Evolutionary conservation across 2,888 invertebrate species (phyloP).

Genomic region (Mactromeris polynyma): DNA sequence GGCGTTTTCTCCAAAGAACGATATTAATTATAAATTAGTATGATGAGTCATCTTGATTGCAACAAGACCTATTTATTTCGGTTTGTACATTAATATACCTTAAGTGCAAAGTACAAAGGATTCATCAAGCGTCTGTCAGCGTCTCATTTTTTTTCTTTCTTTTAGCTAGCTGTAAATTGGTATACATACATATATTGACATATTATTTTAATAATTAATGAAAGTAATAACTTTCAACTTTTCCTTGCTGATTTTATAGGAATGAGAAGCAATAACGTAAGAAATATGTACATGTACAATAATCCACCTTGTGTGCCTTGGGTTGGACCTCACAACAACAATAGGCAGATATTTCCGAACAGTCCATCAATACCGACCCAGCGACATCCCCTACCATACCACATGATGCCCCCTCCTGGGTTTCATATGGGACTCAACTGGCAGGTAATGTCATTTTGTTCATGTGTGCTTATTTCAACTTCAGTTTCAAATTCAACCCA

Average conservation of each 20-base stretch:
- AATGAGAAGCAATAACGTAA: conserved; percentile 31
- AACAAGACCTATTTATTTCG: no score
- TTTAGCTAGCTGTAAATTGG: no score
- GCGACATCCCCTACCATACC: conserved; percentile 42
- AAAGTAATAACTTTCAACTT: no score
- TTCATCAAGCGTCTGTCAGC: no score
- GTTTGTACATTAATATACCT: no score
- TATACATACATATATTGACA: no score
- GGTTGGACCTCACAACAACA: conserved; percentile 40
- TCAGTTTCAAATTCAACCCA: no score
- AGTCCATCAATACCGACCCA: conserved; percentile 39
- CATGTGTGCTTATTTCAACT: no score
- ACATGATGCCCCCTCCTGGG: conserved; percentile 52
- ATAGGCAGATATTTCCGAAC: conserved; percentile 43
- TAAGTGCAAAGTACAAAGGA: no score
- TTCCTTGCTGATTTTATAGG: not conserved
- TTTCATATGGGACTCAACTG: conserved; percentile 46
- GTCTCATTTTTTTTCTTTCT: no score
- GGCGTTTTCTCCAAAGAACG: not conserved
- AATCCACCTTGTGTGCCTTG: conserved; percentile 52
- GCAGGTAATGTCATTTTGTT: conserved; percentile 64
- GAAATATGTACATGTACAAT: conserved; percentile 56
- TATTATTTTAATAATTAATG: no score
- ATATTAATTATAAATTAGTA: not conserved
- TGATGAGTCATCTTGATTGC: not conserved